phyloP scores from a whole-genome alignment of 2,888 invertebrate species.

The Drosophila ustulata region DNA sequence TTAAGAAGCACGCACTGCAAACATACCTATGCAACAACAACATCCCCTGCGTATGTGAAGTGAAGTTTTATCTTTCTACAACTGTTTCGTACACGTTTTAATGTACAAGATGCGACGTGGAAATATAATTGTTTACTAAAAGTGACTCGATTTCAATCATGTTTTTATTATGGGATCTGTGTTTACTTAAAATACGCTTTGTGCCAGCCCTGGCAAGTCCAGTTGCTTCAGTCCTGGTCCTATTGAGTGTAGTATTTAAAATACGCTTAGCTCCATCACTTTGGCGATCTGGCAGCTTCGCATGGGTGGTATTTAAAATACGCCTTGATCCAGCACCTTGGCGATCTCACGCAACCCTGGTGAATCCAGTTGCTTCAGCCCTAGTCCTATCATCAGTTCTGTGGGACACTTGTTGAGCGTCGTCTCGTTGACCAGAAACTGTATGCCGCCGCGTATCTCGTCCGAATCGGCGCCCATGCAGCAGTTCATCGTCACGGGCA shows the following conservation, averaged over 20 bases:
- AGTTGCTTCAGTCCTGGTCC: background rate
- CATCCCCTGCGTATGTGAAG: constrained; percentile 51
- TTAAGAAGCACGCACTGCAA: constrained; percentile 76
- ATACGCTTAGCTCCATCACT: too few species aligned
- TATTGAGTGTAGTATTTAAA: background rate
- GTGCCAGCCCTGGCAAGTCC: background rate
- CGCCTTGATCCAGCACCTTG: constrained; percentile 59
- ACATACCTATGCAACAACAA: constrained; percentile 49
- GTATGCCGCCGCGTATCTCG: constrained; percentile 81
- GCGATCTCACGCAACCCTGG: constrained; percentile 73
- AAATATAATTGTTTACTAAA: constrained; percentile 75
- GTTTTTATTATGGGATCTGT: constrained; percentile 1
- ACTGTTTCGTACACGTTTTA: constrained; percentile 84
- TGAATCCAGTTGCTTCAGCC: constrained; percentile 76
- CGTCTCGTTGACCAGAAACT: constrained; percentile 81
- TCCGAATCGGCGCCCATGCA: constrained; percentile 81
- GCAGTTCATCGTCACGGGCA: constrained; percentile 78
- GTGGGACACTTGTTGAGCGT: constrained; percentile 73
- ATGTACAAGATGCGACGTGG: constrained; percentile 81
- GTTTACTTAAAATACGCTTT: background rate
- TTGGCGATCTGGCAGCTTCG: background rate
- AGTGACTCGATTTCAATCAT: background rate
- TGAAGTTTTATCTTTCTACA: constrained; percentile 54
- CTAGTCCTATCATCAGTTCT: constrained; percentile 80
- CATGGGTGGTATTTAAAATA: constrained; percentile 37